A percentile compares a stretch with the other conserved stretches of the same genome.
These are phyloP conservation scores for Rhynchonycteris naso DNA, from an alignment of 2,797 vertebrate genomes.

Conservation along the genomic window DNA sequence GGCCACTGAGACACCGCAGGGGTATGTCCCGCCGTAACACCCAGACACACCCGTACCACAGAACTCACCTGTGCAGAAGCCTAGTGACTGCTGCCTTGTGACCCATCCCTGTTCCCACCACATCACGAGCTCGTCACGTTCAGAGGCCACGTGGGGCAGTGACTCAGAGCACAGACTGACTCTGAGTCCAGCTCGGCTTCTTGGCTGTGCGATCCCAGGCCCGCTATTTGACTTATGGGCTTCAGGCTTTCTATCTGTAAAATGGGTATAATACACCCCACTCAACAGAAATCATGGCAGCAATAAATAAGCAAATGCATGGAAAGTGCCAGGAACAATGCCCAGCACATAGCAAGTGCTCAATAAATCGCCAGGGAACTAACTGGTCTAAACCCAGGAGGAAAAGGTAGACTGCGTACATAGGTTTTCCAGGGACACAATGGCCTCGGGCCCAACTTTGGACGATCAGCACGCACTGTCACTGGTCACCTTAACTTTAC, in stretches of 20 bases:
- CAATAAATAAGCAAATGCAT: no score
- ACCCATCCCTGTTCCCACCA: not conserved
- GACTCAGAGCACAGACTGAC: not conserved
- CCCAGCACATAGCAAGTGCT: accelerated
- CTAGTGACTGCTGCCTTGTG: not conserved
- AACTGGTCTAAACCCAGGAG: accelerated
- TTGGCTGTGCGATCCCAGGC: not conserved
- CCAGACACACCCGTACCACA: not conserved
- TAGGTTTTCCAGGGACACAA: accelerated
- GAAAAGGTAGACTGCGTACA: not conserved
- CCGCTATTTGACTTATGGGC: not conserved
- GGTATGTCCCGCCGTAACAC: accelerated
- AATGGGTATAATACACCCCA: not conserved
- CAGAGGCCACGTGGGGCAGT: accelerated
- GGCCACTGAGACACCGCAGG: accelerated
- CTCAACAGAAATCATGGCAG: not conserved
- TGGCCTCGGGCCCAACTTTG: accelerated
- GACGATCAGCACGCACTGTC: not conserved
- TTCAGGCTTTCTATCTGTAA: slow-evolving; percentile 15
- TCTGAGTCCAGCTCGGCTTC: not conserved
- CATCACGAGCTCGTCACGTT: not conserved
- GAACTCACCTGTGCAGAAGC: not conserved
- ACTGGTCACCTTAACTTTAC: not conserved
- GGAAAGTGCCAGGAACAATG: accelerated
- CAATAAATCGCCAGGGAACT: accelerated